Evolutionary conservation across 1,140 invertebrate species (phyloP).

Genomic region (Drosophila melanica): DNA sequence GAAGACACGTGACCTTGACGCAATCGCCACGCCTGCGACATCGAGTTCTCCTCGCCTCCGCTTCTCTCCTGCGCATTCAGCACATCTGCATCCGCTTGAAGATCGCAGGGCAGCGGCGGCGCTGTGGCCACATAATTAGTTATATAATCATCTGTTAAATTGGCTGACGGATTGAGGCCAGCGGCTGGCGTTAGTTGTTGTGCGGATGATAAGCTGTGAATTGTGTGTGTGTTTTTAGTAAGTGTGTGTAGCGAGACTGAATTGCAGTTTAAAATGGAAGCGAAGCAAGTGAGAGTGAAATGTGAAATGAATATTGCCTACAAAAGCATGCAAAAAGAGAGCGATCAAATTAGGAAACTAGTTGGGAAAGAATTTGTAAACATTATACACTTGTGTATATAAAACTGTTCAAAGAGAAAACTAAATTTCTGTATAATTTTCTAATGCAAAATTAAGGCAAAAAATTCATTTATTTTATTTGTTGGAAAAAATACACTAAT

Average conservation of each 20-base stretch:
- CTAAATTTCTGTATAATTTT: no score
- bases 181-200: not conserved
- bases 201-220: slow-evolving; percentile 15
- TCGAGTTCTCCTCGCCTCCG: not conserved
- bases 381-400: no score
- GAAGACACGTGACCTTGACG: slow-evolving; percentile 11
- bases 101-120: not conserved
- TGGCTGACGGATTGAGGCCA: not conserved
- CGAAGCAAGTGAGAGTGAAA: not conserved
- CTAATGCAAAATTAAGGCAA: no score
- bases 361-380: no score
- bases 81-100: not conserved
- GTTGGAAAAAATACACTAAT: no score
- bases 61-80: not conserved
- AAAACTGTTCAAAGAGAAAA: no score
- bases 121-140: not conserved
- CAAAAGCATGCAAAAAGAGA: no score
- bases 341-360: not conserved
- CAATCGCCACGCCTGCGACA: not conserved
- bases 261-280: not conserved
- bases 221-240: not conserved
- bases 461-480: no score
- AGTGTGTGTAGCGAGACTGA: not conserved
- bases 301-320: not conserved
- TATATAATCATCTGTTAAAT: slow-evolving; percentile 3